These are phyloP conservation scores for Syndactyla subalaris DNA, from an alignment of 2,797 vertebrate species.

Conservation along the genomic window DNA sequence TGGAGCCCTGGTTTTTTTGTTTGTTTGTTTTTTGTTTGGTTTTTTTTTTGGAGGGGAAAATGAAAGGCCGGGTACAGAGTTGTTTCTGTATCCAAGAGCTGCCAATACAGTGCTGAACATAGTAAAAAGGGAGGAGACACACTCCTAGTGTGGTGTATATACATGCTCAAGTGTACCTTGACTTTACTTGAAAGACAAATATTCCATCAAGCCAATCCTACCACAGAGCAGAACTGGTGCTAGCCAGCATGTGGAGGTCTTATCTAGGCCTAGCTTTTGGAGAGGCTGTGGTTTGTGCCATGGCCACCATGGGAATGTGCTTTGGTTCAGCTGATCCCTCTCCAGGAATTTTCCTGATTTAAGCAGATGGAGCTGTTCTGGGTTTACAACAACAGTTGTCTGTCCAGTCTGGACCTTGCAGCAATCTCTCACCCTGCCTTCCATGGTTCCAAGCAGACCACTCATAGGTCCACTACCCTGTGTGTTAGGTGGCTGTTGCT, in stretches of 20 bases:
- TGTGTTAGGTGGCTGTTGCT: neutral
- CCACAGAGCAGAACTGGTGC: neutral
- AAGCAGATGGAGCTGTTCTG: neutral
- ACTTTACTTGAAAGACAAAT: neutral
- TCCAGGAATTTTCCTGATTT: neutral
- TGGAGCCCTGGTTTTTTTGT: neutral
- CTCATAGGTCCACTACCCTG: accelerated
- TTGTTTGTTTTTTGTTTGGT: too few relatives aligned
- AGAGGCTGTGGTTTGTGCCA: accelerated
- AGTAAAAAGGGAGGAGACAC: neutral
- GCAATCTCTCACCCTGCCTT: neutral
- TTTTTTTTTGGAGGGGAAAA: neutral
- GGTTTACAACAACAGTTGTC: accelerated
- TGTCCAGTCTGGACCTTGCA: neutral
- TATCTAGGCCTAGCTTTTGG: neutral
- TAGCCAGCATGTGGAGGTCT: neutral
- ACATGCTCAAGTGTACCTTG: neutral
- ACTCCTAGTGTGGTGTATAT: neutral
- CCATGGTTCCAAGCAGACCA: neutral
- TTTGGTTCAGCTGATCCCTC: neutral
- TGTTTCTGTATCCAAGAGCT: neutral
- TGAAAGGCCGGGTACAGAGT: neutral
- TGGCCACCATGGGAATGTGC: neutral
- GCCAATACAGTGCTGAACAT: neutral
- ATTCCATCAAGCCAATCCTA: neutral